Evolutionary conservation across 1,140 invertebrate genomes (phyloP).

Genomic region (Calephelis nemesis): DNA sequence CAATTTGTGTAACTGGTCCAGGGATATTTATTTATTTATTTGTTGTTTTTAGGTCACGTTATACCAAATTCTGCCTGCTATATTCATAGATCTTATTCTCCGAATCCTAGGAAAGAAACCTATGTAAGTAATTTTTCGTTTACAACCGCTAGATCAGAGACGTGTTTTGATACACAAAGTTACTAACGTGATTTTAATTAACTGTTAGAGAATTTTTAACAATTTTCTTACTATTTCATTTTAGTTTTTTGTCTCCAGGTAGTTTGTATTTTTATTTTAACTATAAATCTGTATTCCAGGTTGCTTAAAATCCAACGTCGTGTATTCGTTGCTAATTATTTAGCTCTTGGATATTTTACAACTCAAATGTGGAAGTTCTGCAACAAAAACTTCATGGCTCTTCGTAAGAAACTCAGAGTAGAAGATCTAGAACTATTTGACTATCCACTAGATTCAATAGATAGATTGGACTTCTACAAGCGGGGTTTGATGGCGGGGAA

Average conservation of each 20-base stretch:
- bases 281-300: slow-evolving; percentile 73
- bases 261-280: neutral
- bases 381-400: slow-evolving; percentile 84
- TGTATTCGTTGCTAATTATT: slow-evolving; percentile 85
- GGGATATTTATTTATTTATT: slow-evolving; percentile 7
- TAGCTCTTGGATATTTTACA: slow-evolving; percentile 89
- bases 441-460: slow-evolving; percentile 78
- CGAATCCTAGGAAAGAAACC: slow-evolving; percentile 83
- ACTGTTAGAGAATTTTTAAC: no score
- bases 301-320: slow-evolving; percentile 89
- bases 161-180: no score
- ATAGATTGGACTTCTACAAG: slow-evolving; percentile 75
- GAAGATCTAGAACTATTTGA: slow-evolving; percentile 84
- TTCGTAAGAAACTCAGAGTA: slow-evolving; percentile 81
- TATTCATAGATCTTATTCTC: slow-evolving; percentile 83
- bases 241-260: neutral
- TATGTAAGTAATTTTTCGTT: slow-evolving; percentile 81
- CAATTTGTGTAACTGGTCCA: no score
- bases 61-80: slow-evolving; percentile 84
- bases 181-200: no score
- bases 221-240: neutral
- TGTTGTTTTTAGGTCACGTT: slow-evolving; percentile 75
- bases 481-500: slow-evolving; percentile 78
- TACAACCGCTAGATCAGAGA: no score
- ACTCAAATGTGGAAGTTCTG: slow-evolving; percentile 90